Percentiles rank a stretch among this genome's conserved stretches.
phyloP scores from a whole-genome alignment of 2,113 vertebrate species.

The Chunga burmeisteri region DNA sequence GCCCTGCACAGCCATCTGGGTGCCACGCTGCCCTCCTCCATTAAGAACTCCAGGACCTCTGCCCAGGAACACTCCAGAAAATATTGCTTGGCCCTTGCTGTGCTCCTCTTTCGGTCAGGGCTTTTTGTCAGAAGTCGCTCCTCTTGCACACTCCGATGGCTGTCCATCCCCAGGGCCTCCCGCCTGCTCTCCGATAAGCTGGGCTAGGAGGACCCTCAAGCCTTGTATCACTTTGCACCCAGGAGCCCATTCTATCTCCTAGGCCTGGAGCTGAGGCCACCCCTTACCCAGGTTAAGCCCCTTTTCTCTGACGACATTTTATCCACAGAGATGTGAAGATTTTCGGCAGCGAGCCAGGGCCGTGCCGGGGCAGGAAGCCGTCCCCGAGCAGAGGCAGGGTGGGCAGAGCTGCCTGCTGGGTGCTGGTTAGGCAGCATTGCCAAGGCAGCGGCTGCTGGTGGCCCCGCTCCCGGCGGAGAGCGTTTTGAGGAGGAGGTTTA shows the following conservation, averaged over 20 bases:
- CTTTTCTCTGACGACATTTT: neutral
- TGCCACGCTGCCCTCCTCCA: neutral
- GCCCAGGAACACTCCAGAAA: neutral
- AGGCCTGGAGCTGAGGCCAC: neutral
- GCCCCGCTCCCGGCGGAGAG: neutral
- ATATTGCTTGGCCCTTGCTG: neutral
- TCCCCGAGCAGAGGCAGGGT: neutral
- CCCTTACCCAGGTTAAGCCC: neutral
- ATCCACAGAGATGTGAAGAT: neutral
- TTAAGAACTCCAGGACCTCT: neutral
- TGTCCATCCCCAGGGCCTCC: neutral
- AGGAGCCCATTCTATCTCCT: neutral
- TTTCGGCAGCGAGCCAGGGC: neutral
- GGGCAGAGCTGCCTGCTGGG: neutral
- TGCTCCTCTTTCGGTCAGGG: neutral
- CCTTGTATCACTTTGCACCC: too few relatives aligned
- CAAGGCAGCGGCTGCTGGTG: neutral
- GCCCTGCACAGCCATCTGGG: neutral
- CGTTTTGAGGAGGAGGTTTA: neutral
- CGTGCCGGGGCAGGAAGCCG: rapidly evolving
- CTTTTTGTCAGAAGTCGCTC: neutral
- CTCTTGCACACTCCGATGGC: rapidly evolving
- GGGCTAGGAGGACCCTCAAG: neutral
- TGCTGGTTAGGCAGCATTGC: neutral
- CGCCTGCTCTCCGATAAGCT: neutral